Percentiles rank a stretch among this genome's conserved stretches.
phyloP scores from a whole-genome alignment of 2,113 vertebrate genomes.

The Boulengeromyrus knoepffleri region DNA sequence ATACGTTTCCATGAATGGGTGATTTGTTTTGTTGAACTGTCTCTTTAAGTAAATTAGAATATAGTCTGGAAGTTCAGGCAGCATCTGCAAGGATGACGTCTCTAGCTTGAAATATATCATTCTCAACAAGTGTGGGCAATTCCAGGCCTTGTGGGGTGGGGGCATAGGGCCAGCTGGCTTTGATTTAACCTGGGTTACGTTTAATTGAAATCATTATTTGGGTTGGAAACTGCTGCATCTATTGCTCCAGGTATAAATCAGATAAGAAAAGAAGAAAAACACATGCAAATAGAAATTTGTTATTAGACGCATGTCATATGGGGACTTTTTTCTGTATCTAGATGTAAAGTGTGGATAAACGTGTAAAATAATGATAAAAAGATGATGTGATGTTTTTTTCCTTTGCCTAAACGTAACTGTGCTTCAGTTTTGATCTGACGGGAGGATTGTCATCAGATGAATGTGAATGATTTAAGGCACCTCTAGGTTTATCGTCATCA shows the following conservation, averaged over 20 bases:
- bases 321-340: neutral
- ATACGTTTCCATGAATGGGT: neutral
- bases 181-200: neutral
- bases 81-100: neutral
- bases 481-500: neutral
- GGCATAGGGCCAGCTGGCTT: neutral
- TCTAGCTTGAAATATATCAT: neutral
- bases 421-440: neutral
- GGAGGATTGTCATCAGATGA: neutral
- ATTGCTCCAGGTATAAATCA: neutral
- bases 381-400: neutral
- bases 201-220: conserved; percentile 6
- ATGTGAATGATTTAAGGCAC: neutral
- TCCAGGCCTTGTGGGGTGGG: neutral
- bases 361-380: neutral
- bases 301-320: neutral
- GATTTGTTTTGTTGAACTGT: neutral
- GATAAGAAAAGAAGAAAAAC: neutral
- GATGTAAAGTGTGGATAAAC: neutral
- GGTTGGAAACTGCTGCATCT: neutral
- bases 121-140: neutral
- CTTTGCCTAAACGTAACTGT: neutral
- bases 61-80: neutral
- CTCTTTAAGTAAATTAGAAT: neutral
- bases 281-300: neutral